Percentiles rank a stretch among this genome's conserved stretches.
These are phyloP conservation scores for Lasioglossum figueresi DNA, from an alignment of 2,888 invertebrate species.

Conservation along the genomic window DNA sequence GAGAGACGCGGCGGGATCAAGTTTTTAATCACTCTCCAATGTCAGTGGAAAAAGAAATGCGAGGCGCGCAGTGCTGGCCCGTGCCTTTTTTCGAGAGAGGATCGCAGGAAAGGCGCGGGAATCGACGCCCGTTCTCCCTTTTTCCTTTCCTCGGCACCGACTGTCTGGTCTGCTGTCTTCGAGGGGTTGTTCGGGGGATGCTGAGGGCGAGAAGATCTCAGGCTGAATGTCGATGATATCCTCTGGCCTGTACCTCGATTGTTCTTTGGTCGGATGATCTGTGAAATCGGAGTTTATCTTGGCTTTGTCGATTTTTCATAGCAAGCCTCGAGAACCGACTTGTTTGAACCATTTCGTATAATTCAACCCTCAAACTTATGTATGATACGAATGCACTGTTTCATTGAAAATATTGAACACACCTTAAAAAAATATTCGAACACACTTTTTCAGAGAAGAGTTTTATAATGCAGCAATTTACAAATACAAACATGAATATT, in stretches of 20 bases:
- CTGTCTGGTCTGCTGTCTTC: not conserved
- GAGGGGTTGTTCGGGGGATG: not conserved
- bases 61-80: constrained; percentile 36
- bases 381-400: too few relatives aligned
- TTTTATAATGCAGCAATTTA: too few relatives aligned
- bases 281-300: not conserved
- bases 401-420: too few relatives aligned
- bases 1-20: constrained; percentile 73
- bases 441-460: too few relatives aligned
- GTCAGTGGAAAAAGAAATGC: constrained; percentile 73
- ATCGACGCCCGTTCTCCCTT: constrained; percentile 38
- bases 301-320: not conserved
- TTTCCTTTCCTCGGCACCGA: not conserved
- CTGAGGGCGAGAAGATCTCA: not conserved
- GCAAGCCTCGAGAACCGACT: not conserved
- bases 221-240: not conserved
- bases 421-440: too few relatives aligned
- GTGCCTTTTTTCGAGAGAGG: constrained; percentile 10
- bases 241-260: not conserved
- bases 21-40: constrained; percentile 80
- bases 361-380: not conserved
- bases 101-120: constrained; percentile 43
- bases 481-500: too few relatives aligned
- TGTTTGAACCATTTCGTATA: not conserved
- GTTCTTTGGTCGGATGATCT: not conserved